Evolutionary conservation across 1,140 invertebrate genomes (phyloP).

Genomic region (Vollenhovia emeryi): DNA sequence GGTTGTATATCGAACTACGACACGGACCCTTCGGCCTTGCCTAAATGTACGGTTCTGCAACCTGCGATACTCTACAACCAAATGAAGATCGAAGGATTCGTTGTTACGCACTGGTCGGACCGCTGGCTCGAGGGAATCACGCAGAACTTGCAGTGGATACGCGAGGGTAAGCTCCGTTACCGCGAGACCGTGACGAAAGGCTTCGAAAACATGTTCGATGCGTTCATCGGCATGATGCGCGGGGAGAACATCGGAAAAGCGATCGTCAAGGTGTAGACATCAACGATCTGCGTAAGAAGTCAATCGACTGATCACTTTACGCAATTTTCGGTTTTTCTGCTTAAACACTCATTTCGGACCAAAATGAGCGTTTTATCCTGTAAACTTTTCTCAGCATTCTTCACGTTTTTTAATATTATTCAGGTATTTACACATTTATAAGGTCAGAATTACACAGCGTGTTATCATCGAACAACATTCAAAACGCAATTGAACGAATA

Average conservation of each 20-base stretch:
- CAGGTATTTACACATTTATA: too few species aligned
- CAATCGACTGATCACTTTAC: background rate
- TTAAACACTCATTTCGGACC: too few species aligned
- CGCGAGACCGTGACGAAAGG: constrained; percentile 88
- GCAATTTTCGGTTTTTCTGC: too few species aligned
- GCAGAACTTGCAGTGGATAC: constrained; percentile 87
- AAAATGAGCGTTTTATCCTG: too few species aligned
- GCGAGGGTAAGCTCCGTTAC: constrained; percentile 87
- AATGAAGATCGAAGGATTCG: constrained; percentile 88
- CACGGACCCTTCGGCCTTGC: constrained; percentile 52
- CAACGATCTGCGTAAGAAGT: background rate
- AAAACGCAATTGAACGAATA: too few species aligned
- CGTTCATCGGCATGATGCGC: constrained; percentile 87
- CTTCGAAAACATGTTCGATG: constrained; percentile 88
- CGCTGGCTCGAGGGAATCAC: constrained; percentile 86
- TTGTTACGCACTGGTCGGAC: constrained; percentile 84
- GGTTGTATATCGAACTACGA: constrained; percentile 88
- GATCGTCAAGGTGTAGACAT: constrained; percentile 84
- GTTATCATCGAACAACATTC: too few species aligned
- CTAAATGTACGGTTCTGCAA: constrained; percentile 85
- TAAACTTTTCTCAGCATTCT: too few species aligned
- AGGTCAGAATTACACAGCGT: too few species aligned
- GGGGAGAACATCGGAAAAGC: constrained; percentile 89
- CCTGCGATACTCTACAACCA: constrained; percentile 85
- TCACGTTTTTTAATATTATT: too few species aligned